These are phyloP conservation scores for Andricus quercusramuli DNA, from an alignment of 2,888 invertebrate species.

Conservation along the genomic window DNA sequence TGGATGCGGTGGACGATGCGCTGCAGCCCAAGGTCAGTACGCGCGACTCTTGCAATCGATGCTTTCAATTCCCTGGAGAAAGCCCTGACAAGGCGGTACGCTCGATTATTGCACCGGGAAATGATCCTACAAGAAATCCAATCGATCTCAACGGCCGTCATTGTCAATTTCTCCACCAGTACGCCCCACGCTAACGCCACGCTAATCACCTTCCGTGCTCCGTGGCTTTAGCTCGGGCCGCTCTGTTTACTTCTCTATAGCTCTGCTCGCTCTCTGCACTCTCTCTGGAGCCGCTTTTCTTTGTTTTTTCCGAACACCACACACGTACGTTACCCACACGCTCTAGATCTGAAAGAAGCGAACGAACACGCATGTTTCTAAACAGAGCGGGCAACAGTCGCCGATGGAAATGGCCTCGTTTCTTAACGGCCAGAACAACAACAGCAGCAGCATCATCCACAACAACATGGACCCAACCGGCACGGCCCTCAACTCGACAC, in stretches of 20 bases:
- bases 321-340: constrained; percentile 76
- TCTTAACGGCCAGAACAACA: constrained; percentile 78
- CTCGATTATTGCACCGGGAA: constrained; percentile 33
- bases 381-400: constrained; percentile 77
- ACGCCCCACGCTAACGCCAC: constrained; percentile 42
- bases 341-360: constrained; percentile 78
- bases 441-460: constrained; percentile 72
- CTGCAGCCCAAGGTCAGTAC: constrained; percentile 77
- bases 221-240: constrained; percentile 41
- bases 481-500: constrained; percentile 61
- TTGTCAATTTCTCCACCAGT: constrained; percentile 44
- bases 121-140: constrained; percentile 35
- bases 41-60: constrained; percentile 40
- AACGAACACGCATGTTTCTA: constrained; percentile 78
- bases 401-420: constrained; percentile 78
- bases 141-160: constrained; percentile 43
- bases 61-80: constrained; percentile 42
- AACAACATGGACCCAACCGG: constrained; percentile 68
- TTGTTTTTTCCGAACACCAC: constrained; percentile 67
- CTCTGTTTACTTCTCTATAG: constrained; percentile 47
- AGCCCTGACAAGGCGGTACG: constrained; percentile 36
- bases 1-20: constrained; percentile 83
- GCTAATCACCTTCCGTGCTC: constrained; percentile 38
- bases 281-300: constrained; percentile 63
- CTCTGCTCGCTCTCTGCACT: constrained; percentile 55